phyloP scores from a whole-genome alignment of 2,888 invertebrate genomes.

The Andricus curvator region DNA sequence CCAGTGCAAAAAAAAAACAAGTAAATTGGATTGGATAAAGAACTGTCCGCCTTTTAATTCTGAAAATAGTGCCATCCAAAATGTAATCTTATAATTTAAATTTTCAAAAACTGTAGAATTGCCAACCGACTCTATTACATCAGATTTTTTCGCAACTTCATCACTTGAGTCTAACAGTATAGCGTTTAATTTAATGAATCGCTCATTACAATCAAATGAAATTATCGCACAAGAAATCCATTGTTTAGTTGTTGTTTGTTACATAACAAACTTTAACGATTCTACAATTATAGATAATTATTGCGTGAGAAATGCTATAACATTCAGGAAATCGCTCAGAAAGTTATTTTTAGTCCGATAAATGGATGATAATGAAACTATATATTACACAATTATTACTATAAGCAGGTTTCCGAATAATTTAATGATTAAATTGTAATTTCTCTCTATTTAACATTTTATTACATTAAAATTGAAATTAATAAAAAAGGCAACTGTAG shows the following conservation, averaged over 20 bases:
- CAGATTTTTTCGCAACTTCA: not conserved
- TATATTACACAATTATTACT: not conserved
- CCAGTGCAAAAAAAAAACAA: too few species aligned
- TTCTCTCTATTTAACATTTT: too few species aligned
- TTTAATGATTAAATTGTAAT: not conserved
- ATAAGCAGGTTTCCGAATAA: not conserved
- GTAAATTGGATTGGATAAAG: too few species aligned
- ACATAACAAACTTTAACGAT: not conserved
- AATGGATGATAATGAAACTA: not conserved
- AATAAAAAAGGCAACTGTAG: too few species aligned
- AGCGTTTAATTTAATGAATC: not conserved
- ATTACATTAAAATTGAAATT: too few species aligned
- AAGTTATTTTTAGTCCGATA: not conserved
- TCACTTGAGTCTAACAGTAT: not conserved
- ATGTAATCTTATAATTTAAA: too few species aligned
- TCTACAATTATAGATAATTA: constrained; percentile 10
- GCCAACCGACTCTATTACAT: too few species aligned
- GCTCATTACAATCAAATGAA: not conserved
- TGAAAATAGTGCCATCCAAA: too few species aligned
- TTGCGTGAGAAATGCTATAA: not conserved
- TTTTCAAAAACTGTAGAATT: too few species aligned
- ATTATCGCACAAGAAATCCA: constrained; percentile 7
- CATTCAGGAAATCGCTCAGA: not conserved
- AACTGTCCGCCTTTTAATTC: too few species aligned
- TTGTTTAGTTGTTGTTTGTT: not conserved